Evolutionary conservation across 2,888 invertebrate genomes (phyloP), one percentile per base, ranked within the genome.

Genomic region (Ecliptopera silaceata): DNA sequence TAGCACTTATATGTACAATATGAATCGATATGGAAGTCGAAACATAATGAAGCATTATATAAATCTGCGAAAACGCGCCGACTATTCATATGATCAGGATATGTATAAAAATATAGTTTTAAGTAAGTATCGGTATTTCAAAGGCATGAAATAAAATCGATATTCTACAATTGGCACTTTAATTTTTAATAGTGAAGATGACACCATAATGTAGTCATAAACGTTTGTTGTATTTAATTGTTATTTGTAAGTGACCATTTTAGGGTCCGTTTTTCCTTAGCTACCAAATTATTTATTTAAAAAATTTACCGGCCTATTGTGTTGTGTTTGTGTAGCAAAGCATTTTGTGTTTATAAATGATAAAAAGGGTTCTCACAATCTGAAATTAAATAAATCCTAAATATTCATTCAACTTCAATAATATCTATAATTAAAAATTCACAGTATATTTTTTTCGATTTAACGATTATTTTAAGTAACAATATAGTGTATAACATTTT

Each of bases 381-480:
- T 22, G 13, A 46, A 46, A 46, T 5, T 32, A 31, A 44, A 44
- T 42, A 34, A 38, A 5, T 18, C 6, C 6, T 26, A 26, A 0
- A 22, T 51, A 42, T 39, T 41, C 66, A 66, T 65, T 60, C 63
- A 59, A 62, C 59, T 64, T 68, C 70, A 31, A 17, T n/a, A 56
- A 26, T 26, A 26, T 2, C 69, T 72, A 68, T 69, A 69, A 51
- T 50, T 49, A 56, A 60, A 57, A 60, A 58, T 64, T 74, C 72
- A 75, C 68, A 79, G 74, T 81, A 82, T 86, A 58, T 84, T 81
- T 66, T 31, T 78, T 80, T 80, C 68, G 69, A 78, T 77, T 78
- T 74, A 80, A 85, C 78, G 72, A 83, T 82, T 80, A 85, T 83
- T 80, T 82, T 85, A 87, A 86, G 84, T 88, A 88, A 90, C 84